These are phyloP conservation scores for Sebastiscus albofasciatus DNA, from an alignment of 2,797 vertebrate species.

Conservation along the genomic window DNA sequence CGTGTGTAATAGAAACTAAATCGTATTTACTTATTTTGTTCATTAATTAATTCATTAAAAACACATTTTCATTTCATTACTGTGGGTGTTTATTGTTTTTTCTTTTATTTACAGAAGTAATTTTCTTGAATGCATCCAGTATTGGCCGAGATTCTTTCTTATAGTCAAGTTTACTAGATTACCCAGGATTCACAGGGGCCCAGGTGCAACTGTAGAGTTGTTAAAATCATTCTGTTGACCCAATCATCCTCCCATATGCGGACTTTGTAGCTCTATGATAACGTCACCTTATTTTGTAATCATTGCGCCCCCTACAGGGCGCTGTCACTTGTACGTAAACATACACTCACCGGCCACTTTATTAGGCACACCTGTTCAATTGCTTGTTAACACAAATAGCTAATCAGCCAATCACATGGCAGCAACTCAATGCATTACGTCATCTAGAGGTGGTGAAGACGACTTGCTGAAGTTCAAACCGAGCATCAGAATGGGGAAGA, in stretches of 20 bases:
- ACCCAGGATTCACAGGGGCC: neutral
- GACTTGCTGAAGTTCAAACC: no score
- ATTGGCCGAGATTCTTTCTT: fast-evolving
- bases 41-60: neutral
- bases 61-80: neutral
- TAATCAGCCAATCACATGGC: no score
- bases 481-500: no score
- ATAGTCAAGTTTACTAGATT: neutral
- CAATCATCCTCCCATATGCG: neutral
- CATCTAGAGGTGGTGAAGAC: no score
- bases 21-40: neutral
- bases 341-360: no score
- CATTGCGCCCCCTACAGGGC: neutral
- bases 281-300: neutral
- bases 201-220: neutral
- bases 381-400: no score
- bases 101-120: neutral
- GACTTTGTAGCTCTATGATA: neutral
- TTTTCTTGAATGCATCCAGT: neutral
- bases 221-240: neutral
- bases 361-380: no score
- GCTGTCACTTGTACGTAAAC: neutral
- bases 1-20: neutral
- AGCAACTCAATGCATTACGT: fast-evolving
- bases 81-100: neutral